Evolutionary conservation across 2,113 vertebrate genomes (phyloP).

Genomic region (Clarias magur): DNA sequence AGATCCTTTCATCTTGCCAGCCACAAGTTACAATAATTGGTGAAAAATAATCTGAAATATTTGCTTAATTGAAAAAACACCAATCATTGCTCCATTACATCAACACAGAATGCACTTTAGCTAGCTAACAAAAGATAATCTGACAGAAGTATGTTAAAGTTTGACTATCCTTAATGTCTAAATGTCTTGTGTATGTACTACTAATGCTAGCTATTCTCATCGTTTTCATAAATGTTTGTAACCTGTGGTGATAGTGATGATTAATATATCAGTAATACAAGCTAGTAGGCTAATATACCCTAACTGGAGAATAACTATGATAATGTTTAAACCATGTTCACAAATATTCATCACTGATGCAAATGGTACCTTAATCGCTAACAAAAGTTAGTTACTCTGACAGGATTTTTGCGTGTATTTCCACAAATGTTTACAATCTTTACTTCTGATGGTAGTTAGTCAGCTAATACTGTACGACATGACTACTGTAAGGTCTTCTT

Average conservation of each 20-base stretch:
- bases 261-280: neutral
- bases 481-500: too few relatives aligned
- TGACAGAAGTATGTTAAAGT: neutral
- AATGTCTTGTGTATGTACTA: neutral
- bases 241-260: neutral
- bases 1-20: conserved; percentile 51
- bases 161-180: neutral
- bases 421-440: neutral
- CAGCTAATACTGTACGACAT: too few relatives aligned
- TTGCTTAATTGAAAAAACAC: neutral
- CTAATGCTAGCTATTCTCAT: neutral
- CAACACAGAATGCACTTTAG: neutral
- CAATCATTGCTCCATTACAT: neutral
- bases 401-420: too few relatives aligned
- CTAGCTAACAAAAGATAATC: neutral
- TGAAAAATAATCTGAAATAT: conserved; percentile 38
- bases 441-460: neutral
- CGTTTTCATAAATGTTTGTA: neutral
- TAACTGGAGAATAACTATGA: neutral
- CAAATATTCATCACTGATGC: neutral
- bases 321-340: neutral
- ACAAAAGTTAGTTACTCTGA: too few relatives aligned
- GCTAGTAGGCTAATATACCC: neutral
- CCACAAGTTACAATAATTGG: conserved; percentile 14
- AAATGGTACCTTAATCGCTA: neutral